Evolutionary conservation across 2,888 invertebrate species (phyloP), one percentile per base, ranked within the genome.

Genomic region (Caenorhabditis virilis): DNA sequence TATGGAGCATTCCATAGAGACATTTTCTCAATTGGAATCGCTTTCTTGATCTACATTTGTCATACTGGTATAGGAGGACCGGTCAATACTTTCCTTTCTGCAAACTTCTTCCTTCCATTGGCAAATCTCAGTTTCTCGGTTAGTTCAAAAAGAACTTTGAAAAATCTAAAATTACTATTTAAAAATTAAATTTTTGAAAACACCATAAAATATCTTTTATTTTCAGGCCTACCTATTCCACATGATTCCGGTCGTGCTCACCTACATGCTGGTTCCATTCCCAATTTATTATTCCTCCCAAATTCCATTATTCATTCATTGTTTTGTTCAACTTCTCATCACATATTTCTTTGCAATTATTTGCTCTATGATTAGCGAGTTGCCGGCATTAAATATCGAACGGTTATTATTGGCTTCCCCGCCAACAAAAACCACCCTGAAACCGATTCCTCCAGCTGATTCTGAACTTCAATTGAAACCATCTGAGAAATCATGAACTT

Each of bases 31-130:
- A 22, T 83, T 11, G 79, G 82, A 1, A 57, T 83, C 30, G 77
- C 78, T 13, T 81, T 82, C 77, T 58, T 84, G 5, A 74, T 83
- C 47, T 83, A 83, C 54, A 83, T 82, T n/a, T 84, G 83, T 49
- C 80, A 83, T 41, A 80, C 79, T n/a, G 83, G 72, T 26, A 69
- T 80, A 45, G 83, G 83, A 3, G 82, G 82, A 25, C 56, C 69
- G 2, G 47, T 83, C 38, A 84, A 83, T 60, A 64, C 59, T 1
- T 25, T 82, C 16, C 68, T 83, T 9, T 76, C 78, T 1, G 67
- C 71, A 45, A 72, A 76, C 25, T 61, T 65, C 20, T 72, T 83
- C 25, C 60, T 84, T 27, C 83, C 83, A 4, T 61, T 83, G 5
- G 80, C 82, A 26, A 75, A 76, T 22, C 71, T 83, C 25, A 77